phyloP scores from a whole-genome alignment of 2,888 invertebrate genomes.

The Caenorhabditis sp. region DNA sequence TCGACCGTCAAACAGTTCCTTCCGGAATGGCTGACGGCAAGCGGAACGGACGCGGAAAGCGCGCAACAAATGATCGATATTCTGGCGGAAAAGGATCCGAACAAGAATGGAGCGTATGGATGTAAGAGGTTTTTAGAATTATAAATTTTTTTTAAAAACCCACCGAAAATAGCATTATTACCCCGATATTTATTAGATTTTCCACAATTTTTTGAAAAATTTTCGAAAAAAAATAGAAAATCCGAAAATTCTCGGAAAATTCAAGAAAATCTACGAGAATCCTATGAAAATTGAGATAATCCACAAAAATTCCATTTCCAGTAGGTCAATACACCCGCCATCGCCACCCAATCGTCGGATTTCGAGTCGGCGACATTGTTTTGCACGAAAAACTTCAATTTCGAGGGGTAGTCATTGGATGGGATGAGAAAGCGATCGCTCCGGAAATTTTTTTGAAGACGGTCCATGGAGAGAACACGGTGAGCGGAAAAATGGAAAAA shows the following conservation, averaged over 20 bases:
- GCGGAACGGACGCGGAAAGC: constrained; percentile 16
- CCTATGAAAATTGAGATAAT: too few species aligned
- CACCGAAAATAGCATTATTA: too few species aligned
- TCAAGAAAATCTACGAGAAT: too few species aligned
- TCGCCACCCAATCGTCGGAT: constrained; percentile 84
- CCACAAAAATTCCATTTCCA: constrained; percentile 13
- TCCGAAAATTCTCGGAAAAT: too few species aligned
- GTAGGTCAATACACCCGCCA: constrained; percentile 57
- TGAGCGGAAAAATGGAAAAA: too few species aligned
- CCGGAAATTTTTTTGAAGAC: constrained; percentile 84
- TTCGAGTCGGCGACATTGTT: constrained; percentile 85
- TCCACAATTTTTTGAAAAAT: too few species aligned
- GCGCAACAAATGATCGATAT: constrained; percentile 13
- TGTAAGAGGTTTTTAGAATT: not conserved
- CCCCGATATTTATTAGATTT: too few species aligned
- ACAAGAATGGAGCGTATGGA: constrained; percentile 39
- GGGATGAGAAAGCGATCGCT: constrained; percentile 85
- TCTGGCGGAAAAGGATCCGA: constrained; percentile 6
- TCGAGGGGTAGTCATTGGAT: constrained; percentile 86
- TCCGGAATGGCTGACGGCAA: constrained; percentile 8
- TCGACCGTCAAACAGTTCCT: constrained; percentile 24
- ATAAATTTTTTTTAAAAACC: too few species aligned
- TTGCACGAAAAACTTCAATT: constrained; percentile 82
- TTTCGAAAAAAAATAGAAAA: too few species aligned
- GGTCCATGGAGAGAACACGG: constrained; percentile 18